Base-by-base conservation (phyloP, 2,888 invertebrate species). In the Diaprepes abbreviatus region DNA sequence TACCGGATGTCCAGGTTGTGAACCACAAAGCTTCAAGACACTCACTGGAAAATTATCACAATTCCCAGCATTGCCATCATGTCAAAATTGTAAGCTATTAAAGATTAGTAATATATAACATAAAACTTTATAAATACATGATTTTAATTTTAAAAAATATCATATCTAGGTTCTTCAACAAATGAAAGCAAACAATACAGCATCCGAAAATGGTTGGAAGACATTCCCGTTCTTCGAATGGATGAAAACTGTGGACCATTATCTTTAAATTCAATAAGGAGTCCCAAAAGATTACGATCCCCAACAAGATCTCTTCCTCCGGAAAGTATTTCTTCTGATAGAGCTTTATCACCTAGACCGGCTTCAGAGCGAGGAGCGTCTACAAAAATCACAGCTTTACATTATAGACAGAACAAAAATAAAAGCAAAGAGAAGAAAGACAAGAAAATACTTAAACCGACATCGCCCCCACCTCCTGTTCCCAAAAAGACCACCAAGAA, bases 121-220 rank as follows among this genome's bases (percentile, higher is more conserved):
- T n/a, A n/a, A n/a, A n/a, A n/a, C n/a, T n/a, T n/a, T n/a, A n/a
- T n/a, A n/a, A n/a, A n/a, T n/a, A n/a, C n/a, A n/a, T n/a, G n/a
- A n/a, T n/a, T n/a, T n/a, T n/a, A n/a, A 24, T 24, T 24, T 24
- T 24, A 24, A 24, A 24, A n/a, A n/a, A n/a, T n/a, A 24, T 24
- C 24, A 24, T 5, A 4, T 24, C 24, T 14, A 64, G 64, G 64
- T 35, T 33, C 69, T n/a, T 43, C 85, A 36, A 85, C 86, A 48
- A 88, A 88, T 80, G 92, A 92, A 36, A 91, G 90, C 77, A 92
- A 93, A 79, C 91, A 92, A 78, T 88, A 87, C 74, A 92, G 90
- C 79, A 93, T 93, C 52, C 86, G 90, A 70, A 89, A 91, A 81
- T 93, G 93, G 93, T 81, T 93, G 38, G 92, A 92, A 83, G 89